These are phyloP conservation scores for Eupithecia subumbrata DNA, from an alignment of 2,888 invertebrate species.

Conservation along the genomic window DNA sequence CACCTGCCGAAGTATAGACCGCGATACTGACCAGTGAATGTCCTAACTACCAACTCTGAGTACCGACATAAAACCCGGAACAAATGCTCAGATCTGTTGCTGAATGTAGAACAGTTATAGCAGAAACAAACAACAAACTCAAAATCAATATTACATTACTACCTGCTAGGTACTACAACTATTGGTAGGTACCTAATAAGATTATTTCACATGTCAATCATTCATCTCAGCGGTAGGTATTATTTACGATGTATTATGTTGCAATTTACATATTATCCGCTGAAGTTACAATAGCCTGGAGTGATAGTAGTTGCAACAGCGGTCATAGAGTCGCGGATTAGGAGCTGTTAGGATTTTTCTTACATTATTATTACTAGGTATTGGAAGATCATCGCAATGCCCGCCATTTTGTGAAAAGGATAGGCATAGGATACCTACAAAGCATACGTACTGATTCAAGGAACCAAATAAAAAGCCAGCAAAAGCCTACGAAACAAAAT, in stretches of 20 bases:
- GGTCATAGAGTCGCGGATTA: constrained; percentile 12
- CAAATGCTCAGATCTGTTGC: not conserved
- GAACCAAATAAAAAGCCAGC: too few species aligned
- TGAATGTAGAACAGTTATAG: too few species aligned
- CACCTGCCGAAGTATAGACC: not conserved
- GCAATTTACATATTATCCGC: constrained; percentile 39
- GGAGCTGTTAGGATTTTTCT: not conserved
- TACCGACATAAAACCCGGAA: too few species aligned
- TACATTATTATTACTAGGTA: not conserved
- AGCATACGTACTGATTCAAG: too few species aligned
- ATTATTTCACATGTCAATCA: constrained; percentile 37
- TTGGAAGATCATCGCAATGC: too few species aligned
- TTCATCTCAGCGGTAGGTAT: constrained; percentile 16
- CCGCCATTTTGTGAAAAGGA: too few species aligned
- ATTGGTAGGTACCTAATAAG: constrained; percentile 9
- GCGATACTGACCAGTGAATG: not conserved
- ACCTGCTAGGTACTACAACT: not conserved
- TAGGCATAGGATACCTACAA: too few species aligned
- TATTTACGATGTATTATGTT: constrained; percentile 34
- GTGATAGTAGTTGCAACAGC: constrained; percentile 37
- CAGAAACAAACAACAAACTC: not conserved
- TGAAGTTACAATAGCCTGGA: constrained; percentile 39
- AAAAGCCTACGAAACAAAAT: too few species aligned
- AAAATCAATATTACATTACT: not conserved
- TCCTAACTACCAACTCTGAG: not conserved